Evolutionary conservation across 2,888 invertebrate genomes (phyloP), one percentile per base, ranked within the genome.

Genomic region (Drosophila conformis): DNA sequence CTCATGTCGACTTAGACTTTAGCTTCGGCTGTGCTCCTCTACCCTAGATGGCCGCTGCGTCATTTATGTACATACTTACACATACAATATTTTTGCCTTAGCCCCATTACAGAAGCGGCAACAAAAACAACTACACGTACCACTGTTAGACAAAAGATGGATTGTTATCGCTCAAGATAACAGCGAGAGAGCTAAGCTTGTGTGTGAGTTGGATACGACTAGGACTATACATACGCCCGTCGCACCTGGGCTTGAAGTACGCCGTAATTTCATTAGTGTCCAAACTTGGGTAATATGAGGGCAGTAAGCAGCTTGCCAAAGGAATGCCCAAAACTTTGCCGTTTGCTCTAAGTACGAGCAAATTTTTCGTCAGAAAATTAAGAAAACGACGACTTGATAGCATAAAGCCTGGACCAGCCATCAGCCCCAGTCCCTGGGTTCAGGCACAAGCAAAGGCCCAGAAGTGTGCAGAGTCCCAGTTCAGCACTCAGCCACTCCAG

Each of bases 161-260:
- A 92, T 92, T 92, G 92, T 92, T 92, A 92, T 92, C 92, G 90
- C 83, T 91, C 83, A 91, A 86, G 87, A 92, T 92, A 92, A 91
- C 80, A 84, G 80, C 63, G 52, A 56, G 80, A 58, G 57, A 56
- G 69, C 56, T 40, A 25, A 56, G 18, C 29, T 29, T 15, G 52
- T 31, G 51, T 40, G 2, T 66, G 40, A 27, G 63, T 52, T 35
- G 42, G 48, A n/a, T 40, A 57, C 49, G 65, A 21, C 15, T 46
- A 46, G 46, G 46, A 46, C 13, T 4, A 8, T 49, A 25, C 51
- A 38, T 52, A 42, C 40, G 18, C 29, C 57, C 42, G 36, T 54
- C 46, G 53, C 61, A 54, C 66, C 64, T 66, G 63, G 29, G 58
- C 48, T 52, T 51, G 33, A 63, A 63, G 70, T 57, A 65, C 57